Evolutionary conservation across 2,113 vertebrate species (phyloP), one percentile per base, ranked within the genome.

Genomic region (Clinocottus analis): DNA sequence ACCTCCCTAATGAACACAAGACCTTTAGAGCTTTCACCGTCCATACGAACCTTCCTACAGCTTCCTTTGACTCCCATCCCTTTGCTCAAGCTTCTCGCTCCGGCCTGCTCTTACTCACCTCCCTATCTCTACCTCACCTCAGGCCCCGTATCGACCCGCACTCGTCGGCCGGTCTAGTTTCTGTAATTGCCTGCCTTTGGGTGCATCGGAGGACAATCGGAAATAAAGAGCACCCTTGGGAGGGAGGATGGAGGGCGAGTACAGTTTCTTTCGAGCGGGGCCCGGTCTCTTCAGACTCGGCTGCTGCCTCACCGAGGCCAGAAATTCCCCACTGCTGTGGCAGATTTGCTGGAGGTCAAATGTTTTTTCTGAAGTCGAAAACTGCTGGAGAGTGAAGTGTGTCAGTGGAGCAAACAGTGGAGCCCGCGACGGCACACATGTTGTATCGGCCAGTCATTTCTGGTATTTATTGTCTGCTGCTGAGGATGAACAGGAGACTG

Each of bases 1-100:
- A 96, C 77, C 53, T 99, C 98, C 93, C 98, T 99, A 91, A 67
- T 27, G 67, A 84, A 83, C 89, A 91, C 80, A 94, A 80, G 12
- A 84, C 47, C 62, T 80, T 86, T 79, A 91, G 73, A 78, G 33
- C 45, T 41, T 62, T 73, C 58, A 31, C 17, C 1, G 39, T 5
- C 80, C 62, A 45, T 10, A 55, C 13, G 49, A 27, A 41, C 21
- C 41, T 45, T 8, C 19, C 49, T 8, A 31, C 60, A 41, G 25
- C 66, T 65, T 23, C 31, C 59, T 64, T 25, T 8, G 5, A 23
- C 56, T 17, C 49, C 56, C 33, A 60, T 8, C 2, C 47, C 29
- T 17, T 55, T 35, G n/a, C 23, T 65, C 21, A 51, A n/a, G 41
- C 58, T 12, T 43, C 21, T 27, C 7, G 9, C 79, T 35, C 21